Conservation (phyloP, 2,113 vertebrate species). For the Amphiprion percula region DNA sequence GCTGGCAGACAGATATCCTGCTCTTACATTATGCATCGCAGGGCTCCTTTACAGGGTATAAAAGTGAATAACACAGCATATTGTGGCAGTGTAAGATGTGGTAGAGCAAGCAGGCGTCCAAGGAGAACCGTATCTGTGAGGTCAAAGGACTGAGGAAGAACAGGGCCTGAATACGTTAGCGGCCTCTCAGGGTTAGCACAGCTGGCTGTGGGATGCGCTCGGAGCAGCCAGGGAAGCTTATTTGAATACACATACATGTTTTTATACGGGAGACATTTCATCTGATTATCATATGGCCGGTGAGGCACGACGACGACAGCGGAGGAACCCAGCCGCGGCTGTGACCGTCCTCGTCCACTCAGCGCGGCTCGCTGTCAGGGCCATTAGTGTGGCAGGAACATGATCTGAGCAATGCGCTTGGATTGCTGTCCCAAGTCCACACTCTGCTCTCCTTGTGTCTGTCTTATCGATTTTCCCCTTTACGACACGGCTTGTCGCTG, state of each 20-base stretch:
- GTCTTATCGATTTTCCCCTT: conserved; percentile 98
- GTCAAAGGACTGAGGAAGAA: conserved; percentile 66
- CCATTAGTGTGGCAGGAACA: conserved; percentile 89
- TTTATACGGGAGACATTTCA: conserved; percentile 61
- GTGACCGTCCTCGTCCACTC: conserved; percentile 78
- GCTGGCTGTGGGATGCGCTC: conserved; percentile 50
- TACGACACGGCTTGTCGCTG: conserved; percentile 97
- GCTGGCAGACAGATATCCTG: conserved; percentile 62
- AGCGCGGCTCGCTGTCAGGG: conserved; percentile 91
- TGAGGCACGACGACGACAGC: conserved; percentile 64
- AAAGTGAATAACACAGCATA: conserved; percentile 70
- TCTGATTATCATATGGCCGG: conserved; percentile 81
- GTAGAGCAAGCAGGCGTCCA: conserved; percentile 76
- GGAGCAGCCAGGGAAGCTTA: conserved; percentile 47
- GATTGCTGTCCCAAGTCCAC: conserved; percentile 98
- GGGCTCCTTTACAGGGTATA: conserved; percentile 62
- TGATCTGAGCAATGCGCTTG: conserved; percentile 99
- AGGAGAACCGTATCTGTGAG: conserved; percentile 74
- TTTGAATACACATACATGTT: conserved; percentile 75
- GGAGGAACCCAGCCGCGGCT: conserved; percentile 63
- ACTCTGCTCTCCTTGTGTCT: conserved; percentile 94
- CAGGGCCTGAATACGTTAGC: conserved; percentile 69
- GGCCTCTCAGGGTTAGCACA: conserved; percentile 64
- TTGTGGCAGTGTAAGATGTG: conserved; percentile 72
- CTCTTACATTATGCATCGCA: conserved; percentile 77